Base-by-base conservation (phyloP, 2,113 vertebrate species). In the Cyrtonyx montezumae region DNA sequence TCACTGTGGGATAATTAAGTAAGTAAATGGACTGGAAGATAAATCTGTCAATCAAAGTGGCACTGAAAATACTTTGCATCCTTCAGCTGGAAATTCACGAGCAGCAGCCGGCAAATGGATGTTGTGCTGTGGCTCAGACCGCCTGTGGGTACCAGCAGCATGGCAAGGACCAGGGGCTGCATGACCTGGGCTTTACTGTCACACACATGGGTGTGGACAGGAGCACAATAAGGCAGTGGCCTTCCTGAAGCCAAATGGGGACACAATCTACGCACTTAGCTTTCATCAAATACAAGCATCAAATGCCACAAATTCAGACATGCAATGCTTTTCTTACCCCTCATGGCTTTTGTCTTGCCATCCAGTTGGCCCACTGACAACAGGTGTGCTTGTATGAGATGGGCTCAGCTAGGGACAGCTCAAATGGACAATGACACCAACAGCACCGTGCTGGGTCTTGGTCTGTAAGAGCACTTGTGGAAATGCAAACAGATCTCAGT, bases 11-110 rank as follows among this genome's bases (percentile, higher is more conserved):
- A 85, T 96, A 96, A 96, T 96, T 96, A 96, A 81, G 82, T 87
- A 86, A 85, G 62, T 59, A 96, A 93, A 96, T 85, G 91, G 95
- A 83, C 94, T 88, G 82, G 92, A 95, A 93, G 91, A 93, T 78
- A 90, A 96, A 94, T 43, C 70, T 0, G 36, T 88, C 95, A 93
- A 17, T 96, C 95, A 94, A 69, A 69, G 28, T 6, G 46, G 62
- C 59, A 84, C 26, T 43, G 68, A 63, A 90, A 84, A 75, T 79
- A 19, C 16, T 11, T 9, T 1, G 1, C 65, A 73, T 34, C 28
- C 77, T 80, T 84, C 91, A 79, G 66, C 67, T 87, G 83, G 55
- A 66, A 90, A 66, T 56, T 58, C 74, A 25, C 0, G 34, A 94
- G 53, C 63, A 94, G 79, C 78, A 90, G 80, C 61, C 58, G 67